phyloP scores from a whole-genome alignment of 2,888 invertebrate species.

The Alcis repandata region DNA sequence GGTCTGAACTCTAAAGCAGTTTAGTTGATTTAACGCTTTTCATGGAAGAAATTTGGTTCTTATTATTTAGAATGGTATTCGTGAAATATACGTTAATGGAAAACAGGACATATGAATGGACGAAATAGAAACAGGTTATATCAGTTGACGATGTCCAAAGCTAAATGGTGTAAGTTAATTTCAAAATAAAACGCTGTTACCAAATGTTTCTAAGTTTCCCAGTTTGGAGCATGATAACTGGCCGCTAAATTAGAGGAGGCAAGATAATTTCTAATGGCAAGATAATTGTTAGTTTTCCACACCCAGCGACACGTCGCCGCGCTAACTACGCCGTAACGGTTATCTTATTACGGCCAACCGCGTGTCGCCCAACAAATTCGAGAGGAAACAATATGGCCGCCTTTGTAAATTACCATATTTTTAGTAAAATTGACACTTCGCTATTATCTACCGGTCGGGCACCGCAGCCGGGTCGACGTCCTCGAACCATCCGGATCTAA shows the following conservation, averaged over 20 bases:
- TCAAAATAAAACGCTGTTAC: constrained; percentile 43
- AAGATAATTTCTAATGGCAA: constrained; percentile 45
- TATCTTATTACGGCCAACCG: constrained; percentile 39
- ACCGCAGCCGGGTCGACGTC: constrained; percentile 78
- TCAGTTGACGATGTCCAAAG: neutral
- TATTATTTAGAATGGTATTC: neutral
- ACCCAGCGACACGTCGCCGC: constrained; percentile 29
- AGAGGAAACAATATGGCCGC: constrained; percentile 65
- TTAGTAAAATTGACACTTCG: constrained; percentile 83
- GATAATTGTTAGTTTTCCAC: constrained; percentile 42
- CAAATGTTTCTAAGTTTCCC: constrained; percentile 17
- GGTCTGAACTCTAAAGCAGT: neutral
- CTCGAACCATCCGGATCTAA: constrained; percentile 86
- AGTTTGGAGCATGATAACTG: constrained; percentile 36
- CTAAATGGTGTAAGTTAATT: constrained; percentile 26
- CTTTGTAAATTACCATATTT: constrained; percentile 80
- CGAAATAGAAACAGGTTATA: neutral
- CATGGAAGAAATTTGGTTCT: neutral
- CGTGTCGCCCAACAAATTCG: constrained; percentile 55
- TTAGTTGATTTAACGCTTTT: neutral
- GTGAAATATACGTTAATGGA: too few relatives aligned
- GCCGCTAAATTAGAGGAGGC: constrained; percentile 41
- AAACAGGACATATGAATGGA: neutral
- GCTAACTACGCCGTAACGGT: constrained; percentile 43
- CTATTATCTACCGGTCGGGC: constrained; percentile 79